Conservation (phyloP, 2,797 vertebrate species). For the Mallotus villosus region DNA sequence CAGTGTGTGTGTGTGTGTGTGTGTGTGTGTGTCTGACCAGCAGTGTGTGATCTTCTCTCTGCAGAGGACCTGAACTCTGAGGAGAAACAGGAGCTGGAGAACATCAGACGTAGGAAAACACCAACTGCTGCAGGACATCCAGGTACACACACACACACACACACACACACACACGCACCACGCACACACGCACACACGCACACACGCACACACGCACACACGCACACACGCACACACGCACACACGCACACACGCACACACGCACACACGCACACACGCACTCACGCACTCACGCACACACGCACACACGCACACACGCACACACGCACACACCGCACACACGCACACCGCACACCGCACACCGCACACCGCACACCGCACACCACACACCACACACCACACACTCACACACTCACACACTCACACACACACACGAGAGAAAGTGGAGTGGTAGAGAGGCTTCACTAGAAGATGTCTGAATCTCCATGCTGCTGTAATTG, state of each 20-base stretch:
- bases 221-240: too few relatives aligned
- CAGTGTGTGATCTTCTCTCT: slow-evolving; percentile 43
- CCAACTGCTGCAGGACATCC: slow-evolving; percentile 94
- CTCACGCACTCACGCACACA: neutral
- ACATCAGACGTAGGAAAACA: slow-evolving; percentile 92
- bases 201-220: too few relatives aligned
- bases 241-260: slow-evolving; percentile 1
- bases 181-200: too few relatives aligned
- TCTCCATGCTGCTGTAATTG: slow-evolving; percentile 14
- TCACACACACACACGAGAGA: neutral
- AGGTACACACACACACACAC: slow-evolving; percentile 70
- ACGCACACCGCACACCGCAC: too few relatives aligned
- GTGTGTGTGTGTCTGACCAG: slow-evolving; percentile 20
- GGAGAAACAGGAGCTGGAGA: slow-evolving; percentile 92
- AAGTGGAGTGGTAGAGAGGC: too few relatives aligned
- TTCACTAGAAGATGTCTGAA: too few relatives aligned
- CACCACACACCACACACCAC: slow-evolving; percentile 24
- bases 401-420: neutral
- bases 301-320: neutral
- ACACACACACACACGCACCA: neutral
- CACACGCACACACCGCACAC: too few relatives aligned
- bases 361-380: too few relatives aligned
- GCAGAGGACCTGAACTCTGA: slow-evolving; percentile 92
- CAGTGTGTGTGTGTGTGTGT: slow-evolving; percentile 5
- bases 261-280: neutral